Conservation (phyloP, 2,888 invertebrate species). For the Trachelus stipa region DNA sequence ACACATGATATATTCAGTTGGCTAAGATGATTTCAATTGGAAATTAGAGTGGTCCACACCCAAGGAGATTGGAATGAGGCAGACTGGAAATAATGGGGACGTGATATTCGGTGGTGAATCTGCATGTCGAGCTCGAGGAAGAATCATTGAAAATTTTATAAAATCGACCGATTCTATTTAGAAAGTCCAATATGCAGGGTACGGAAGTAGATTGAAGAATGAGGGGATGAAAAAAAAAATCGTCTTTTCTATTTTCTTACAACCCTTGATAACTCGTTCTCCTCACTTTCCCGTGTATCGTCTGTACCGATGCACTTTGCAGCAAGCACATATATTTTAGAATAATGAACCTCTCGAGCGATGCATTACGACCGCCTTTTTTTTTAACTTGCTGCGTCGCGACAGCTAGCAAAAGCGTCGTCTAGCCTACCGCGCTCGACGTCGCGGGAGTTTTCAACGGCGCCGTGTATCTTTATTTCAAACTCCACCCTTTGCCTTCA, state of each 20-base stretch:
- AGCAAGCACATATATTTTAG: neutral
- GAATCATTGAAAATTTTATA: neutral
- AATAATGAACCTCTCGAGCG: neutral
- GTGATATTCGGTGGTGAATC: neutral
- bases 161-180: neutral
- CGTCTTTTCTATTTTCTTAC: neutral
- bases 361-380: neutral
- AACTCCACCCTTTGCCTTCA: slow-evolving; percentile 14
- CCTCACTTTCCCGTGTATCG: neutral
- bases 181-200: neutral
- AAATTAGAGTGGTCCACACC: slow-evolving; percentile 11
- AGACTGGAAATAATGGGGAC: neutral
- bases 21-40: slow-evolving; percentile 7
- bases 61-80: neutral
- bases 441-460: neutral
- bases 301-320: neutral
- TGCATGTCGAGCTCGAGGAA: neutral
- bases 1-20: neutral
- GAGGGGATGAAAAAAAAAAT: neutral
- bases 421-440: neutral
- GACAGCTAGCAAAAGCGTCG: neutral
- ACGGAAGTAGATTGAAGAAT: neutral
- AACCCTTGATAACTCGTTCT: neutral
- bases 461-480: slow-evolving; percentile 21
- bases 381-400: neutral